A percentile compares a stretch with the other conserved stretches of the same genome.
Conservation (phyloP, 1,140 invertebrate species). For the Palaemon carinicauda region DNA sequence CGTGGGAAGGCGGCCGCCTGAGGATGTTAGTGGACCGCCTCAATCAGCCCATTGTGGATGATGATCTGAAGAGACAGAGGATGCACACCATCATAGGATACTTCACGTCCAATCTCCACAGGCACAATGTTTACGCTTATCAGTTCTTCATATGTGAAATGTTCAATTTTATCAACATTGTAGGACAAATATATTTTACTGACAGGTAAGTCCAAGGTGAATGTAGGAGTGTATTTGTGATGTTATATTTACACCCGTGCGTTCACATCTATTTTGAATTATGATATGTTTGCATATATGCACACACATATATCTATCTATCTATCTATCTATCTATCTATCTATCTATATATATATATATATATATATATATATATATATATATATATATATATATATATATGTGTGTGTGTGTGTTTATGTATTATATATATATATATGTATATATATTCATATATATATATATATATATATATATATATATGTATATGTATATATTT, state of each 20-base stretch:
- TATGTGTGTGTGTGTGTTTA: too few species aligned
- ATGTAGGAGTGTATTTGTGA: background rate
- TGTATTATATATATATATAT: too few species aligned
- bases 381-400: background rate
- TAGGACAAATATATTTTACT: constrained; percentile 63
- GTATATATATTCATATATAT: too few species aligned
- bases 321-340: background rate
- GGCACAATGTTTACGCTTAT: constrained; percentile 44
- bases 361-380: background rate
- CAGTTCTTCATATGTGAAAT: constrained; percentile 63
- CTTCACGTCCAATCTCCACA: constrained; percentile 45
- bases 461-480: too few species aligned
- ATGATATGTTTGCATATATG: too few species aligned
- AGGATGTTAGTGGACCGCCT: constrained; percentile 60
- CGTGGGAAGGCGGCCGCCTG: constrained; percentile 62
- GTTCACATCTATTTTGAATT: background rate
- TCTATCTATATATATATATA: background rate
- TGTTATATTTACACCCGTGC: background rate
- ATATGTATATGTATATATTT: too few species aligned
- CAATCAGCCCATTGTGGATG: constrained; percentile 34
- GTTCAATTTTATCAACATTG: constrained; percentile 64
- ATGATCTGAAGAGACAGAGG: constrained; percentile 11
- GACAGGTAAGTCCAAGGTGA: constrained; percentile 51
- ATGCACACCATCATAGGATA: constrained; percentile 15
- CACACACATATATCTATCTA: background rate